Conservation (phyloP, 92 coral and sea anemone genomes). For the Meandrina meandrites region DNA sequence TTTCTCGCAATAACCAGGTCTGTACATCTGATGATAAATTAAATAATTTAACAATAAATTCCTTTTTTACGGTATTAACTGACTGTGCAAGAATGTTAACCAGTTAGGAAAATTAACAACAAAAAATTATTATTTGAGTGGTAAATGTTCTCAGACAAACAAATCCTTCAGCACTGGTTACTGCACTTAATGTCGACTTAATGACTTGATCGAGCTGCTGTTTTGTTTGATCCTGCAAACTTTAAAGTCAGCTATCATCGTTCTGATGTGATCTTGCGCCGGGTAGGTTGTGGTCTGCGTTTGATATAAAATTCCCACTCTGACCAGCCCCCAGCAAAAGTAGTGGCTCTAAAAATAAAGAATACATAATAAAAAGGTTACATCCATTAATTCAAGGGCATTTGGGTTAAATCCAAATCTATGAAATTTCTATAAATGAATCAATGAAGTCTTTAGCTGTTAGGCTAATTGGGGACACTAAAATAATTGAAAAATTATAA, state of each 20-base stretch:
- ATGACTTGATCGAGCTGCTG: neutral
- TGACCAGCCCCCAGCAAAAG: slow-evolving; percentile 71
- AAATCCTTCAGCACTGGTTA: neutral
- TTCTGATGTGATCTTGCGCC: neutral
- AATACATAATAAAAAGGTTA: neutral
- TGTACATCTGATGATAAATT: neutral
- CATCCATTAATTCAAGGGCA: neutral
- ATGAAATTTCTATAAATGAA: too few relatives aligned
- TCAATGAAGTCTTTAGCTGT: neutral
- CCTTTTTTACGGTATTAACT: too few relatives aligned
- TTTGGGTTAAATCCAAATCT: neutral
- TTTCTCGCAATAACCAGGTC: neutral
- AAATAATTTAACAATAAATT: too few relatives aligned
- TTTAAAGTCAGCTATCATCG: neutral
- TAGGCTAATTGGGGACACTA: too few relatives aligned
- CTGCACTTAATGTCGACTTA: neutral
- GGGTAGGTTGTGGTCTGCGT: neutral
- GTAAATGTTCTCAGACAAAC: neutral
- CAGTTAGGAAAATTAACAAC: too few relatives aligned
- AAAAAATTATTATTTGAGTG: neutral
- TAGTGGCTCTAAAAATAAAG: slow-evolving; percentile 54
- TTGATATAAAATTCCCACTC: slow-evolving; percentile 60
- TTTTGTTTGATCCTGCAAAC: neutral
- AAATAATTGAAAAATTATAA: too few relatives aligned
- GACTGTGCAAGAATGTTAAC: neutral